These are phyloP conservation scores for Phataginus tetradactyla DNA, from an alignment of 2,797 vertebrate genomes.

Conservation along the genomic window DNA sequence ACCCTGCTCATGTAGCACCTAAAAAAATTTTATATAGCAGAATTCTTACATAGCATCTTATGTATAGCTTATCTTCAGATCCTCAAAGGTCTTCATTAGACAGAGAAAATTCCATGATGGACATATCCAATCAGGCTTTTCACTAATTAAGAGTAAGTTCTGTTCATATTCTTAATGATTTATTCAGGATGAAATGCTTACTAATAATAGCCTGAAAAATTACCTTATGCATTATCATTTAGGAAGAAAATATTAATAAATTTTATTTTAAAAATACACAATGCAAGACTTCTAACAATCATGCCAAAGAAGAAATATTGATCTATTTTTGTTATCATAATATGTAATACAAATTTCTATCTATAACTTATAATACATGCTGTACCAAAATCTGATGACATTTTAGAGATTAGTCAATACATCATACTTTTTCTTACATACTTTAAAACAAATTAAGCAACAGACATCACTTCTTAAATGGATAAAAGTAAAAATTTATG, in stretches of 20 bases:
- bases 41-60: not conserved
- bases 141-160: not conserved
- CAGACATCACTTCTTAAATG: not conserved
- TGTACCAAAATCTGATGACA: conserved; percentile 24
- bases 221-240: conserved; percentile 26
- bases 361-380: not conserved
- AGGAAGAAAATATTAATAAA: not conserved
- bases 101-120: conserved; percentile 8
- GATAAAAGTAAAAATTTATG: not conserved
- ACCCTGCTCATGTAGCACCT: no score
- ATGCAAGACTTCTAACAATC: not conserved
- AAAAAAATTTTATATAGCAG: not conserved
- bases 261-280: conserved; percentile 35
- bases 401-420: conserved; percentile 40
- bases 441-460: conserved; percentile 44
- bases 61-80: not conserved
- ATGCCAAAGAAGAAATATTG: not conserved
- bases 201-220: not conserved
- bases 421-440: conserved; percentile 27
- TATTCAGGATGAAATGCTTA: conserved; percentile 26
- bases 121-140: not conserved
- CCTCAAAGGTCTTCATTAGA: not conserved
- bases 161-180: conserved; percentile 3
- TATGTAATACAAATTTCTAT: conserved; percentile 26
- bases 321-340: conserved; percentile 29